A percentile compares a stretch with the other conserved stretches of the same genome.
phyloP scores from a whole-genome alignment of 2,113 vertebrate species.

The Thalassarche chlororhynchos region DNA sequence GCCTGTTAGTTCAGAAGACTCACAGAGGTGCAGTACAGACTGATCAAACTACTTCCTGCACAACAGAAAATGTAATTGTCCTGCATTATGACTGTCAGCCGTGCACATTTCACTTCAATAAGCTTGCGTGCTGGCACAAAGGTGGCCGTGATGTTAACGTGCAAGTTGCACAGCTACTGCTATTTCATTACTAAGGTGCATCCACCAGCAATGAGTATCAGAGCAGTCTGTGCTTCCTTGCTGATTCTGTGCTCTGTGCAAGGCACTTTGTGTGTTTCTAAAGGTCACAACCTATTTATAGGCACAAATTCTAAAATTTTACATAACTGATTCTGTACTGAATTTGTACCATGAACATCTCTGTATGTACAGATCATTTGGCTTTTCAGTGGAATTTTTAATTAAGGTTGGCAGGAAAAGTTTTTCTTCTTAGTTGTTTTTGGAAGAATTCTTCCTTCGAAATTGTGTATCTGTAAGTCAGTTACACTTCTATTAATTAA shows the following conservation, averaged over 20 bases:
- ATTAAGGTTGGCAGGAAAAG: neutral
- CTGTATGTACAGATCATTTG: neutral
- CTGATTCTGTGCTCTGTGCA: neutral
- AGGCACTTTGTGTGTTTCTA: neutral
- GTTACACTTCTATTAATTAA: neutral
- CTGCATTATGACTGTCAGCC: neutral
- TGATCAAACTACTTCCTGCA: neutral
- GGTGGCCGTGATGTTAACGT: rapidly evolving
- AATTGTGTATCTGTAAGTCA: neutral
- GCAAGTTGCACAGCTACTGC: neutral
- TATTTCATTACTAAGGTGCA: neutral
- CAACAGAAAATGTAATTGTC: neutral
- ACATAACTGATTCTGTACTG: neutral
- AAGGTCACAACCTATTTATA: neutral
- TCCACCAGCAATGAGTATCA: neutral
- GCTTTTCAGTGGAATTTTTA: neutral
- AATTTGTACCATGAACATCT: neutral
- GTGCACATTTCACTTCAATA: neutral
- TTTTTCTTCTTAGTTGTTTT: neutral
- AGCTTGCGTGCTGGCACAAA: neutral
- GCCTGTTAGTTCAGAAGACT: neutral
- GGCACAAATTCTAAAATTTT: neutral
- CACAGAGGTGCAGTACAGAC: neutral
- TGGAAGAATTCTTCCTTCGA: neutral
- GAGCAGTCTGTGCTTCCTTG: neutral